Percentiles rank a stretch among this genome's conserved stretches.
These are phyloP conservation scores for Aeoliscus strigatus DNA, from an alignment of 2,797 vertebrate genomes.

Conservation along the genomic window DNA sequence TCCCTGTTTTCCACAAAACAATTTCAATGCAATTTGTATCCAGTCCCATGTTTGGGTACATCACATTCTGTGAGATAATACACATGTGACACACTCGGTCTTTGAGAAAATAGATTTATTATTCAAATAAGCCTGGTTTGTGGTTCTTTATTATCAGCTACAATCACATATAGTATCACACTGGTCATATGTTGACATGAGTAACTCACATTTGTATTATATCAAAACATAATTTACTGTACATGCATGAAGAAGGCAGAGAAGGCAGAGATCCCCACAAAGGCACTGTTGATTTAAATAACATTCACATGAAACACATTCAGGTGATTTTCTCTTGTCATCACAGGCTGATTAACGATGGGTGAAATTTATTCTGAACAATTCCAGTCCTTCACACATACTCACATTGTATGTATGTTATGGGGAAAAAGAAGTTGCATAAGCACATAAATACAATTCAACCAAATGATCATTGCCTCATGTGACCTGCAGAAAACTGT, in stretches of 20 bases:
- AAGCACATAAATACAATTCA: too few relatives aligned
- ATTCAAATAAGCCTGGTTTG: conserved; percentile 44
- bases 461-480: too few relatives aligned
- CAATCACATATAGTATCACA: conserved; percentile 22
- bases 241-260: conserved; percentile 36
- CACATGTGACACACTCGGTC: conserved; percentile 11
- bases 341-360: not conserved
- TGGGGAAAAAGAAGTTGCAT: too few relatives aligned
- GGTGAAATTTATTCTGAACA: too few relatives aligned
- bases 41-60: not conserved
- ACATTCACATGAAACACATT: conserved; percentile 9
- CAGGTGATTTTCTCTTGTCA: not conserved
- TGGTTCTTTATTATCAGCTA: conserved; percentile 49
- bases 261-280: conserved; percentile 28
- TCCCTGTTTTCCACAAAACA: too few relatives aligned
- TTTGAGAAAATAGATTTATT: conserved; percentile 73
- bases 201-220: conserved; percentile 33
- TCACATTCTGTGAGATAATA: conserved; percentile 1
- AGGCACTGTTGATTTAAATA: conserved; percentile 41
- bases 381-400: too few relatives aligned
- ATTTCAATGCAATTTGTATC: not conserved
- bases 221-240: conserved; percentile 38
- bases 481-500: too few relatives aligned
- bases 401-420: too few relatives aligned
- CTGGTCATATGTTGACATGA: conserved; percentile 18